Base-by-base conservation (phyloP, 2,797 vertebrate genomes). In the Phataginus tetradactyla region DNA sequence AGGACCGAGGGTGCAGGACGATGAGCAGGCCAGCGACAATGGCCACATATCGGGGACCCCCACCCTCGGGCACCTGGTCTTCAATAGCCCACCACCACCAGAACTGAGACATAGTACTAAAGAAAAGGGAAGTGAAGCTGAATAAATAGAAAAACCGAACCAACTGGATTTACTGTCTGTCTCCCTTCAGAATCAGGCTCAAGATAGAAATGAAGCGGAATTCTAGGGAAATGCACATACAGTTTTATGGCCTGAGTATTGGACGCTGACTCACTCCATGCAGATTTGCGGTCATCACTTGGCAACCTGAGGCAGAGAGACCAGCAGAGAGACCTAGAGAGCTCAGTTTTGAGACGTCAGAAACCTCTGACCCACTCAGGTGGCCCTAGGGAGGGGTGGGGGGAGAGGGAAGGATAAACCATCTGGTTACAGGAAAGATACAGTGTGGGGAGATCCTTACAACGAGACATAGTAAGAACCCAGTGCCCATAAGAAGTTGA, bases 21-120 rank as follows among this genome's bases (percentile, higher is more conserved):
- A 20, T 68, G 18, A 5, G 34, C 13, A 21, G 3, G 53, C n/a
- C 42, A 4, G 0, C 8, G 21, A 32, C 21, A 59, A 13, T 0
- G 10, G 32, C 42, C 17, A 45, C 29, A 23, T 14, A 27, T 3
- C 3, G 4, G 6, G 45, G 29, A 45, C 61, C 27, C 32, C 13
- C 10, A 15, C 4, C 17, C 20, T 21, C 32, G 23, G 57, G 79
- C 12, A 6, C 15, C 32, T 6, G 32, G 7, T 34, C 77, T 74
- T 64, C 68, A 18, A 18, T 20, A 4, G 4, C 15, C 12, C 39
- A 27, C 21, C 39, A 34, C 42, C 55, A 32, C 25, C 64, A 29
- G 25, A 27, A 20, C 6, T 5, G 17, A 17, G 75, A 45, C n/a
- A 53, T n/a, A 23, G 15, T 23, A 25, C 23, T 21, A 45, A 72